These are phyloP conservation scores for Caradrina kadenii DNA, from an alignment of 2,888 invertebrate genomes.

Conservation along the genomic window DNA sequence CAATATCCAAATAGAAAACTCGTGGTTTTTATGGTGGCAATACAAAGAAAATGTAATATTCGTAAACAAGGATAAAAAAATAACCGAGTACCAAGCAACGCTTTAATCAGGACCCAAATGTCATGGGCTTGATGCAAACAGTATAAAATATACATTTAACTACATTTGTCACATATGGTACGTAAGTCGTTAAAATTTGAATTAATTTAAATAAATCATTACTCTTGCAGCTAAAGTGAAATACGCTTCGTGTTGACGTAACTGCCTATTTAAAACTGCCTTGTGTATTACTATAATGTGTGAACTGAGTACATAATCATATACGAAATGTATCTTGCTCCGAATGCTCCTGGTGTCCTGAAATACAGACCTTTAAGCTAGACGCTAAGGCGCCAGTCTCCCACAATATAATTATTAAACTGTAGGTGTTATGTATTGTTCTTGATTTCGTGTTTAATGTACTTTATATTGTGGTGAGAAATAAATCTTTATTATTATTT, in stretches of 20 bases:
- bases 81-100: constrained; percentile 14
- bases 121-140: constrained; percentile 26
- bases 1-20: constrained; percentile 33
- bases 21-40: constrained; percentile 15
- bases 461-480: no score
- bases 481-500: no score
- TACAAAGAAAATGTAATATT: constrained; percentile 31
- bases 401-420: no score
- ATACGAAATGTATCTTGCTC: no score
- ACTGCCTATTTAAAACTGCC: constrained; percentile 18
- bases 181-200: constrained; percentile 1
- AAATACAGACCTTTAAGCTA: no score
- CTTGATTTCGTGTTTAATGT: no score
- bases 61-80: constrained; percentile 17
- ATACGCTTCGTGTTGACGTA: constrained; percentile 27
- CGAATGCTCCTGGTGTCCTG: no score
- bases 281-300: constrained; percentile 12
- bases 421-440: no score
- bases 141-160: constrained; percentile 2
- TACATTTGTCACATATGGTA: not conserved
- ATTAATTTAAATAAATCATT: constrained; percentile 29
- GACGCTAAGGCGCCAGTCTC: no score
- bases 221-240: constrained; percentile 6
- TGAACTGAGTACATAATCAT: no score
- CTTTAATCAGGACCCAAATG: constrained; percentile 32